phyloP scores from a whole-genome alignment of 2,113 vertebrate species.

The Poecile atricapillus region DNA sequence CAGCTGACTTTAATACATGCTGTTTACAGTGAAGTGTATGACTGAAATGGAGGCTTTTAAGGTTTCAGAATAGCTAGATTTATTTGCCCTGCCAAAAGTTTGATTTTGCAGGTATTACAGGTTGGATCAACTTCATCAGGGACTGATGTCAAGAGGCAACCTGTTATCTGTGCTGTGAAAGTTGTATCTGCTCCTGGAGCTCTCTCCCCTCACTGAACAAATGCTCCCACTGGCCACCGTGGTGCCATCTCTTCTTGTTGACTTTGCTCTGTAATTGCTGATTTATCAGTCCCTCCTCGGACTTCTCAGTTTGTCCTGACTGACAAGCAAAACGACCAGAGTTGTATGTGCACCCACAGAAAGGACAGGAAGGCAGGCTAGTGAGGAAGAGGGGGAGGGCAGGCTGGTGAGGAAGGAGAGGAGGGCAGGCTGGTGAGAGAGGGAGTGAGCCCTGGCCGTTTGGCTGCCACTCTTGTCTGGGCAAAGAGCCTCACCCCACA shows the following conservation, averaged over 20 bases:
- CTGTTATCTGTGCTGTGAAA: conserved; percentile 21
- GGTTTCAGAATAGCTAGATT: neutral
- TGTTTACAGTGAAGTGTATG: neutral
- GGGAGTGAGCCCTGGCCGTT: neutral
- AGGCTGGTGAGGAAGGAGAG: neutral
- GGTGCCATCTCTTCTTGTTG: conserved; percentile 61
- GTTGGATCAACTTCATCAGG: neutral
- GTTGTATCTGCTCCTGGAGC: neutral
- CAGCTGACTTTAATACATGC: neutral
- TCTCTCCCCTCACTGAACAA: conserved; percentile 16
- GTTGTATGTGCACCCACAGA: fast-evolving
- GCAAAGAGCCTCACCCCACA: neutral
- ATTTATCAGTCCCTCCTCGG: conserved; percentile 43
- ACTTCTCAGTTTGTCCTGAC: neutral
- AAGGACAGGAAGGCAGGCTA: neutral
- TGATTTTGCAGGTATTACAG: neutral
- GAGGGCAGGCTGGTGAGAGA: neutral
- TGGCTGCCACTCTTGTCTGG: neutral
- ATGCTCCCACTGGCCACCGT: neutral
- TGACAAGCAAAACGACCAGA: neutral
- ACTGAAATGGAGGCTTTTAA: neutral
- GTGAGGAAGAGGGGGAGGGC: neutral
- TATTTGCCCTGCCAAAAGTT: neutral
- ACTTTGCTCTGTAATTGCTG: conserved; percentile 45
- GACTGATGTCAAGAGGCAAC: neutral